A percentile compares a stretch with the other conserved stretches of the same genome.
These are phyloP conservation scores for silkworm (Bombyx mori) DNA, from an alignment of 1,140 invertebrate genomes.

Conservation along the genomic window DNA sequence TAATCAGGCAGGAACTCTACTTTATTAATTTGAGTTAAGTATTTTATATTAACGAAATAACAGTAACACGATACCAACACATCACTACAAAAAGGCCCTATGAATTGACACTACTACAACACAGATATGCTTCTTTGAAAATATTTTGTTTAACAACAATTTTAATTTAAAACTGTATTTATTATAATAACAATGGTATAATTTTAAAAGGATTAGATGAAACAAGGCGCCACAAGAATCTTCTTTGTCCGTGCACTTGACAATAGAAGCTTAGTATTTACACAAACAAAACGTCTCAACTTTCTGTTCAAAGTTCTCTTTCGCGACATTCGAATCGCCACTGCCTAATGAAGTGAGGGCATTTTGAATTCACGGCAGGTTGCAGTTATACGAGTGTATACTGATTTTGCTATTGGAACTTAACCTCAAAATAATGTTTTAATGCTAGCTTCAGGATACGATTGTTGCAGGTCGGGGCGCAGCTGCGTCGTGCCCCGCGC, in stretches of 20 bases:
- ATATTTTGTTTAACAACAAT: slow-evolving; percentile 29
- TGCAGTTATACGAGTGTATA: slow-evolving; percentile 11
- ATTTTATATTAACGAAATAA: slow-evolving; percentile 27
- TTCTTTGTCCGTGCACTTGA: slow-evolving; percentile 69
- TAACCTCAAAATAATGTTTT: slow-evolving; percentile 70
- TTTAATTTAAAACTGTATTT: slow-evolving; percentile 19
- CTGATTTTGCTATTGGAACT: slow-evolving; percentile 33
- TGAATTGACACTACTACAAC: slow-evolving; percentile 55
- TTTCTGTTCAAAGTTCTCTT: slow-evolving; percentile 57
- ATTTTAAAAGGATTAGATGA: too few species aligned
- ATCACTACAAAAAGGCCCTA: slow-evolving; percentile 37
- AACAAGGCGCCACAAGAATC: slow-evolving; percentile 31
- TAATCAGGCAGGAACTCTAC: slow-evolving; percentile 63
- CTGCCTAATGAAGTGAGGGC: slow-evolving; percentile 24
- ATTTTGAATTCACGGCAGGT: slow-evolving; percentile 1
- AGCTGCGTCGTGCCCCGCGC: slow-evolving; percentile 32
- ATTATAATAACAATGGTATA: slow-evolving; percentile 31
- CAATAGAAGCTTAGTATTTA: slow-evolving; percentile 69
- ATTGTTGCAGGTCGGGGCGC: slow-evolving; percentile 47
- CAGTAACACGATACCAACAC: slow-evolving; percentile 25
- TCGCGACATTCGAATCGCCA: slow-evolving; percentile 63
- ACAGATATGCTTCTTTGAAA: slow-evolving; percentile 44
- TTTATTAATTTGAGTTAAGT: slow-evolving; percentile 21
- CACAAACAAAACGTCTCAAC: slow-evolving; percentile 67
- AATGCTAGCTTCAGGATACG: slow-evolving; percentile 57